Base-by-base conservation (phyloP, 1,140 invertebrate genomes). In the Mercenaria mercenaria region DNA sequence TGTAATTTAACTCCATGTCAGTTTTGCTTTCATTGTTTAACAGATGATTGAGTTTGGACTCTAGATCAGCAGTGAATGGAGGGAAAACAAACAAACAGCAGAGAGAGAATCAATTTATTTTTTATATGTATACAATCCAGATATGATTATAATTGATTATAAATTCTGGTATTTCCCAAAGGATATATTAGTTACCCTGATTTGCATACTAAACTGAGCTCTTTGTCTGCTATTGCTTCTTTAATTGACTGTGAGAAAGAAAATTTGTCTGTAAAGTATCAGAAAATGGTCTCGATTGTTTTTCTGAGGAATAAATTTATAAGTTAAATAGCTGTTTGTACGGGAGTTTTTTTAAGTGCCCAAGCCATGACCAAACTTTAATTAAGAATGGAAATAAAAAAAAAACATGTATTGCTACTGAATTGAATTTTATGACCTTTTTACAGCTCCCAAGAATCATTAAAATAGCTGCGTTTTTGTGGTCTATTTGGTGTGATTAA, bases 141-240 rank as follows among this genome's bases (percentile, higher is more conserved):
- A 79, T 52, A 56, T 34, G 4, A 37, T 59, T 79, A 79, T 79
- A 79, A 79, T 79, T 79, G 76, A 79, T 79, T 79, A 79, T 52
- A 26, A 41, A 79, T 79, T 79, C 76, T 23, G 4, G 26, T 56
- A 26, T 41, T 34, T 79, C 76, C 76, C 47, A 56, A n/a, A 52
- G 76, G 76, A 26, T 79, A 56, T 79, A 79, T 79, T 59, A 79
- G 47, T 32, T 79, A 29, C 50, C 4, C 32, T 37, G 34, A 79
- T 79, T 79, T 52, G 76, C 76, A 79, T 79, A 79, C 29, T 37
- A 79, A 79, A 56, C 76, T 1, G 13, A n/a, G 11, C 50, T 59
- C 56, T 52, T 23, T 56, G 47, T 32, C 76, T 56, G 47, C 32
- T 23, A 8, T 20, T 23, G 50, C 43, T 56, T 41, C 76, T 52